phyloP scores from a whole-genome alignment of 2,113 vertebrate species.

The Scortum barcoo region DNA sequence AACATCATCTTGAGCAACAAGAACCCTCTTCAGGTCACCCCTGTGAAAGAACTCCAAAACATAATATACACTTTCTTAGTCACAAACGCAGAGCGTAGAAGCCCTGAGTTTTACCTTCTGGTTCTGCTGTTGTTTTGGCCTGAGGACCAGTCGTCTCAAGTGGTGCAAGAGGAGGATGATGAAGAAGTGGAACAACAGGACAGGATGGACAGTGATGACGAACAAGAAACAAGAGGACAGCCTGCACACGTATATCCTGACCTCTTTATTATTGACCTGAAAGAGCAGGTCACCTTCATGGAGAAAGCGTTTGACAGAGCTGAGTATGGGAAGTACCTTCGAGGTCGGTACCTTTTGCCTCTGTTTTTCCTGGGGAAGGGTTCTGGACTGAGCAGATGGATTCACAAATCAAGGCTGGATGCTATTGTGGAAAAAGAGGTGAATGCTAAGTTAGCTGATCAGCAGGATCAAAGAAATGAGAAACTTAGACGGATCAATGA shows the following conservation, averaged over 20 bases:
- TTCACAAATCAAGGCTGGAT: slow-evolving; percentile 55
- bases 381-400: slow-evolving; percentile 54
- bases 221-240: background rate
- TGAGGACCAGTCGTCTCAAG: slow-evolving; percentile 7
- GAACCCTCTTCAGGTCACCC: background rate
- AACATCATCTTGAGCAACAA: slow-evolving; percentile 66
- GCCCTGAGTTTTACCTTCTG: slow-evolving; percentile 72
- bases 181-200: background rate
- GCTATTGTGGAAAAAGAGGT: slow-evolving; percentile 12
- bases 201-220: background rate
- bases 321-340: slow-evolving; percentile 38
- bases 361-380: slow-evolving; percentile 68
- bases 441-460: background rate
- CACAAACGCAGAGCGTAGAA: accelerated
- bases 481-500: background rate
- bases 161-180: background rate
- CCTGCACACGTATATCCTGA: background rate
- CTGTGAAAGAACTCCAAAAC: slow-evolving; percentile 28
- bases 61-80: slow-evolving; percentile 25
- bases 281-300: slow-evolving; percentile 18
- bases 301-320: background rate
- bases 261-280: background rate
- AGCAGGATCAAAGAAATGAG: accelerated
- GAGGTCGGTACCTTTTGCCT: slow-evolving; percentile 55
- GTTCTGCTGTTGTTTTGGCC: slow-evolving; percentile 72